These are phyloP conservation scores for Ormyrus labotus DNA, from an alignment of 2,888 invertebrate genomes.

Conservation along the genomic window DNA sequence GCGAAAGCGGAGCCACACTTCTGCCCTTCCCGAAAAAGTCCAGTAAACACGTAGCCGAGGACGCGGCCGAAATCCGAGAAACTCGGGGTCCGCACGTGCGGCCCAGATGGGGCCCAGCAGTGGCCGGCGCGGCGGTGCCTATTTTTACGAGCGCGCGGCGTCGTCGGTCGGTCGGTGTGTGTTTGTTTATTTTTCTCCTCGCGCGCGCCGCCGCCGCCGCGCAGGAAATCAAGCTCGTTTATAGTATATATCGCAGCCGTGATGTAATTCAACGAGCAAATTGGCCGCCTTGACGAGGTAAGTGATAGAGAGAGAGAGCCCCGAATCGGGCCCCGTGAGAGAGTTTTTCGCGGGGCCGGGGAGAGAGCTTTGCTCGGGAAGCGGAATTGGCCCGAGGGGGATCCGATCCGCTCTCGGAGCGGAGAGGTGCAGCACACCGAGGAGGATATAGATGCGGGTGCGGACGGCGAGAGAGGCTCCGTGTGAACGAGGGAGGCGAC, in stretches of 20 bases:
- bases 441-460: slow-evolving; percentile 1
- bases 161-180: not conserved
- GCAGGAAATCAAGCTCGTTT: slow-evolving; percentile 29
- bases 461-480: not conserved
- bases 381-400: too few species aligned
- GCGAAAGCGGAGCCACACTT: too few species aligned
- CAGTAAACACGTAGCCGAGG: too few species aligned
- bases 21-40: too few species aligned
- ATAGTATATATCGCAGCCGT: slow-evolving; percentile 28
- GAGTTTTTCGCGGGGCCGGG: not conserved
- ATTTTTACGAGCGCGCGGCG: slow-evolving; percentile 4
- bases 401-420: too few species aligned
- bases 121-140: not conserved
- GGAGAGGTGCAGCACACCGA: too few species aligned
- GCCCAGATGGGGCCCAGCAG: slow-evolving; percentile 42
- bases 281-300: slow-evolving; percentile 47
- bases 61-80: not conserved
- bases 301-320: slow-evolving; percentile 27
- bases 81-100: slow-evolving; percentile 30
- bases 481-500: not conserved
- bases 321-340: not conserved
- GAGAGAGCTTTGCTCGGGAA: too few species aligned
- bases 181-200: not conserved
- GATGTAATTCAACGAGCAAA: slow-evolving; percentile 54
- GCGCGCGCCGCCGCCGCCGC: not conserved